phyloP scores from a whole-genome alignment of 2,797 vertebrate genomes.

The Cuniculus paca region DNA sequence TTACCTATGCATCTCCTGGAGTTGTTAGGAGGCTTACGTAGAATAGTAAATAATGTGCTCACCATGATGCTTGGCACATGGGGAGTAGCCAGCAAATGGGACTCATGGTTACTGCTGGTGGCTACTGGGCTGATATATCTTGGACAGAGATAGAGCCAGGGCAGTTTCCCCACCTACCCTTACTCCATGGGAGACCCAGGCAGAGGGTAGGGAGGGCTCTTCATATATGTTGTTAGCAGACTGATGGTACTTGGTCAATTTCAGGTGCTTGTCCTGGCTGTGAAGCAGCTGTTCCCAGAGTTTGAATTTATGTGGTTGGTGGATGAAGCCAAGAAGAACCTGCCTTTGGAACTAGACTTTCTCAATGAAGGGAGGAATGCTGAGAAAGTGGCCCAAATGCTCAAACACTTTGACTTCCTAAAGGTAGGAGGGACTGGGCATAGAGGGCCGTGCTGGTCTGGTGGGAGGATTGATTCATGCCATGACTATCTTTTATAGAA shows the following conservation, averaged over 20 bases:
- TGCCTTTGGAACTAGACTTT: slow-evolving; percentile 97
- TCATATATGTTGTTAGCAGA: background rate
- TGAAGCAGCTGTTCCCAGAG: slow-evolving; percentile 97
- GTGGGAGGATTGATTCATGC: too few relatives aligned
- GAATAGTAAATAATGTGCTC: background rate
- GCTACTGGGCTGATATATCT: background rate
- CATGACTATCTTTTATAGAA: background rate
- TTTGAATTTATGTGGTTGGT: slow-evolving; percentile 99
- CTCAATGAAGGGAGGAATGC: slow-evolving; percentile 97
- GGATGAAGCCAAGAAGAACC: slow-evolving; percentile 98
- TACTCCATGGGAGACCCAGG: background rate
- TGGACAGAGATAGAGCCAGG: background rate
- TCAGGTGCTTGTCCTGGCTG: slow-evolving; percentile 92
- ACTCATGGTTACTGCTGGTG: background rate
- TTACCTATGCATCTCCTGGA: background rate
- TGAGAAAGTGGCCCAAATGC: slow-evolving; percentile 94
- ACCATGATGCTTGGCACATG: accelerated
- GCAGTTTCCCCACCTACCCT: background rate
- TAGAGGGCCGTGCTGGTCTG: background rate
- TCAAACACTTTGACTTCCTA: slow-evolving; percentile 93
- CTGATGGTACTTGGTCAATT: slow-evolving; percentile 67
- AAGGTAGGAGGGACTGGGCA: slow-evolving; percentile 89
- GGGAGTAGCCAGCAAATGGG: background rate
- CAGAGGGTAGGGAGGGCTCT: background rate
- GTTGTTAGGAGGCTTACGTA: background rate